phyloP scores from a whole-genome alignment of 2,888 invertebrate species.

The Exephanes ischioxanthus region DNA sequence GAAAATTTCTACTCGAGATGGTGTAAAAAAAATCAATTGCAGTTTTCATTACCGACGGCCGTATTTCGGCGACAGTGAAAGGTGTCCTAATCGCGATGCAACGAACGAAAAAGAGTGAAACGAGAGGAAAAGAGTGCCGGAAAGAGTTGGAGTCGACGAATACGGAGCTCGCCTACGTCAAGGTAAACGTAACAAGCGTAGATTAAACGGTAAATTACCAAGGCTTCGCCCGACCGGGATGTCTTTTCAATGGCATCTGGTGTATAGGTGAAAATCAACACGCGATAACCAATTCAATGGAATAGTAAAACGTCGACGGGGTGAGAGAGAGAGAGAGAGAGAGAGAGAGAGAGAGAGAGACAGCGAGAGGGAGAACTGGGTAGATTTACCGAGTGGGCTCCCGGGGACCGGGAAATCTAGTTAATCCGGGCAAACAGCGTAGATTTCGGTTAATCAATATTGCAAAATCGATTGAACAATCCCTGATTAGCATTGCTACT shows the following conservation, averaged over 20 bases:
- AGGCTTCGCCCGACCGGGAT: constrained; percentile 8
- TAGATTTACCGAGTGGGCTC: constrained; percentile 16
- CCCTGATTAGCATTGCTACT: constrained; percentile 50
- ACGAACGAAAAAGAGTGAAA: too few species aligned
- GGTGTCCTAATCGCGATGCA: too few species aligned
- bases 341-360: background rate
- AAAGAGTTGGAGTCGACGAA: background rate
- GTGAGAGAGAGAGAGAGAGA: background rate
- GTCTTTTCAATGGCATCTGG: constrained; percentile 34
- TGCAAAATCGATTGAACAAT: constrained; percentile 59
- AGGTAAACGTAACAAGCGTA: background rate
- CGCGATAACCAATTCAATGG: constrained; percentile 49
- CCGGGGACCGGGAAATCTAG: constrained; percentile 40
- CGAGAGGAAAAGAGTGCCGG: too few species aligned
- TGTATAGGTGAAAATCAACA: constrained; percentile 37
- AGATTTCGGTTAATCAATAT: constrained; percentile 51
- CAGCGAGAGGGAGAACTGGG: background rate
- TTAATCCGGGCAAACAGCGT: constrained; percentile 56
- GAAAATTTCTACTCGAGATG: too few species aligned
- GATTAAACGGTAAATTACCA: constrained; percentile 36
- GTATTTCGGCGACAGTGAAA: too few species aligned
- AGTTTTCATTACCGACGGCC: too few species aligned
- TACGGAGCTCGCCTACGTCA: background rate
- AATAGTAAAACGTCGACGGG: constrained; percentile 28
- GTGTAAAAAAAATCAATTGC: too few species aligned